Conservation (phyloP, 1,140 invertebrate genomes). For the Himalopsyche phryganea region DNA sequence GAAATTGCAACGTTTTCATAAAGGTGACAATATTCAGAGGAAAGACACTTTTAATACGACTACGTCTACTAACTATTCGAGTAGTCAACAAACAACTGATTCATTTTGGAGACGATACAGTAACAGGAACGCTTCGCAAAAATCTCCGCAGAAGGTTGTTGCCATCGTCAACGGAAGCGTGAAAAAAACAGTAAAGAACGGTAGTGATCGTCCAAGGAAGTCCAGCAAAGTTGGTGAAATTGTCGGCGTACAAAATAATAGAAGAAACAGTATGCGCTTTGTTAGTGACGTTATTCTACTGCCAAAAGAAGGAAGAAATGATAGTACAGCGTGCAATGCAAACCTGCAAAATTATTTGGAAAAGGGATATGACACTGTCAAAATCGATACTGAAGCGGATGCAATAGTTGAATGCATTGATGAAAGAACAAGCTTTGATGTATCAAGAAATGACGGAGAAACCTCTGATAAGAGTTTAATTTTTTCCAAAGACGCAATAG, state of each 20-base stretch:
- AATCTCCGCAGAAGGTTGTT: conserved; percentile 45
- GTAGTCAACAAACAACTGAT: conserved; percentile 49
- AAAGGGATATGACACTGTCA: conserved; percentile 4
- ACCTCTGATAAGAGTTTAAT: background rate
- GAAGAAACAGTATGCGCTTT: conserved; percentile 51
- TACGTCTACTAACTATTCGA: conserved; percentile 50
- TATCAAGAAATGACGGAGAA: background rate
- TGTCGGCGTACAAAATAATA: conserved; percentile 48
- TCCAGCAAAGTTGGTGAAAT: conserved; percentile 49
- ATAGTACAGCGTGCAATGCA: conserved; percentile 14
- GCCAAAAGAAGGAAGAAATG: conserved; percentile 38
- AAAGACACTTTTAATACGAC: conserved; percentile 52
- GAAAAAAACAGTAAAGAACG: conserved; percentile 42
- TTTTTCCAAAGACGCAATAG: conserved; percentile 24
- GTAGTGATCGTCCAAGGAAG: conserved; percentile 35
- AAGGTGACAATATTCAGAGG: conserved; percentile 49
- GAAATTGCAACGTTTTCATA: conserved; percentile 41
- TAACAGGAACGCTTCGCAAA: conserved; percentile 38
- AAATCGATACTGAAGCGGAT: conserved; percentile 1
- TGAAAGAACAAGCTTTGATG: background rate
- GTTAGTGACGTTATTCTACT: conserved; percentile 43
- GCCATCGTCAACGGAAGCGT: conserved; percentile 42
- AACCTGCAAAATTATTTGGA: conserved; percentile 27
- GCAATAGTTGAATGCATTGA: conserved; percentile 2
- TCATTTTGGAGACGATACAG: conserved; percentile 53